Evolutionary conservation across 2,888 invertebrate genomes (phyloP), one percentile per base, ranked within the genome.

Genomic region (Carabus problematicus): DNA sequence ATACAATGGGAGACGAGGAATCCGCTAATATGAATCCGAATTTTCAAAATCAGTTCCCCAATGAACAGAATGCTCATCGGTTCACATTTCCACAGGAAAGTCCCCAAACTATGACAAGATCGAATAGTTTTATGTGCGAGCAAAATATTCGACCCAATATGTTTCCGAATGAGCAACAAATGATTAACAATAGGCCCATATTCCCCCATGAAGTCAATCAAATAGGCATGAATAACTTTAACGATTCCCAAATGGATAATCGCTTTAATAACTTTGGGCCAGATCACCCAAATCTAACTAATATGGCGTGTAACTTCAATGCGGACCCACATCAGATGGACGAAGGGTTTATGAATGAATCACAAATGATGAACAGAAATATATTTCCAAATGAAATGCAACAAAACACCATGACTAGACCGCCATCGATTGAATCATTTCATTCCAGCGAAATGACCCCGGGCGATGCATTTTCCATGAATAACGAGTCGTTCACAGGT

Each of bases 371-470:
- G 19, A 12, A 12, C 18, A 16, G 9, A 9, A 52, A 52, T 52
- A 6, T 52, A 12, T 52, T 16, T 52, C 52, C 16, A 52, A n/a
- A 52, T 52, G 52, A 52, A 11, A 11, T 11, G 16, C 52, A 52
- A 52, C 18, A 52, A 18, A 18, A 9, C 16, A 16, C 9, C 29
- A 39, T 56, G 56, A 18, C 9, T n/a, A 9, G 12, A 11, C 8
- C 12, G 2, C 14, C 12, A 12, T n/a, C 42, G 0, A 11, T 14
- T 14, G 59, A 59, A 7, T 14, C 59, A 16, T 41, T 59, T 40
- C 59, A 59, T 18, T 42, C 60, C 18, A 60, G 60, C 1, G 45
- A 55, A 8, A 54, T 40, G 45, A 66, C 70, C 40, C 70, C 70
- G 8, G 45, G 41, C 0, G 70, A 70, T 18, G 54, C 49, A 58